Base-by-base conservation (phyloP, 1,140 invertebrate species). In the Lethocerus indicus region DNA sequence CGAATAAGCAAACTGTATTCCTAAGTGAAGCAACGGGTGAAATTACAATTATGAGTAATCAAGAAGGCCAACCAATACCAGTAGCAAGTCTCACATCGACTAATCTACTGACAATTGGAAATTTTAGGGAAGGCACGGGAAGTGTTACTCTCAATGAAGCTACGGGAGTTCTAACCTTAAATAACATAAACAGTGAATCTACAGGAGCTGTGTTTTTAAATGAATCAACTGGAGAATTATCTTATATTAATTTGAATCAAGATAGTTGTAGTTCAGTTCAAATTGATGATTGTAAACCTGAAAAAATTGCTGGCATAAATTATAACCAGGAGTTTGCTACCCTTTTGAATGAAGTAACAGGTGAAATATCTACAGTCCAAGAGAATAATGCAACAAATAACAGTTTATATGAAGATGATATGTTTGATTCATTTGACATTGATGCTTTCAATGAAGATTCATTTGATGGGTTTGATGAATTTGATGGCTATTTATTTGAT, bases 141-240 rank as follows among this genome's bases (percentile, higher is more conserved):
- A 51, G 43, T 40, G 42, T 51, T 25, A 51, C 50, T 46, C 32
- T 51, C n/a, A 44, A 51, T 41, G 50, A 51, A 36, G 40, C 41
- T 21, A 51, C 50, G n/a, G 50, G 50, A 12, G 26, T 51, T 1
- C 14, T 51, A n/a, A 51, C 50, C 5, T 45, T 51, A 9, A 51
- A 47, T 35, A 51, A 51, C 25, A 51, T 51, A n/a, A 51, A 46
- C 20, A 51, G 50, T 46, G 50, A 36, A 9, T 51, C 50, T 28
- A 48, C 47, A 3, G 47, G 47, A 26, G 47, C 47, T 21, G 50
- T 51, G 9, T 51, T 51, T 47, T 44, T 51, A 12, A 51, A 51
- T 40, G 50, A 51, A 47, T 45, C 44, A 2, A 51, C 50, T 13
- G 50, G 50, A 13, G 50, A 51, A 29, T 26, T 51, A 2, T 45